These are phyloP conservation scores for Chloroceryle amazona DNA, from an alignment of 2,797 vertebrate species.

Conservation along the genomic window DNA sequence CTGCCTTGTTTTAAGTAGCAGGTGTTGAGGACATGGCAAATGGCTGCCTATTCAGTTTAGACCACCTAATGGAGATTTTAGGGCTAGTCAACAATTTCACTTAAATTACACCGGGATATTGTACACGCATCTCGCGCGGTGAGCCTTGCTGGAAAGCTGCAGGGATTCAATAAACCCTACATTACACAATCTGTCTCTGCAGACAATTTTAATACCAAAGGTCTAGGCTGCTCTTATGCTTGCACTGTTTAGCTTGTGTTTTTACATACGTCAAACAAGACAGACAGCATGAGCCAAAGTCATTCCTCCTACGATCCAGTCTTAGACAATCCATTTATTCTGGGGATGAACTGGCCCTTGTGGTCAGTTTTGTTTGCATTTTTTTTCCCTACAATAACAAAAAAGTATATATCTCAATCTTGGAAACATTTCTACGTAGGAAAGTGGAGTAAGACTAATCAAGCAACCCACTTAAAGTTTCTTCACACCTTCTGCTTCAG, in stretches of 20 bases:
- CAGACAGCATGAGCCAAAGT: neutral
- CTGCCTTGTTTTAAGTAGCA: conserved; percentile 6
- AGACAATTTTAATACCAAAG: neutral
- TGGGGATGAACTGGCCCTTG: neutral
- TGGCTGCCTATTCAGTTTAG: neutral
- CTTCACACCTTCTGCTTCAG: neutral
- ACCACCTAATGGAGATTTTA: conserved; percentile 32
- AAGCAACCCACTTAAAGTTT: neutral
- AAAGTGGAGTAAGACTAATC: neutral
- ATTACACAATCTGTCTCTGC: conserved; percentile 32
- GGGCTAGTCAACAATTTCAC: conserved; percentile 37
- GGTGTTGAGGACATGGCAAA: conserved; percentile 10
- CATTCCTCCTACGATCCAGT: neutral
- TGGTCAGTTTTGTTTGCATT: fast-evolving
- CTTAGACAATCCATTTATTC: neutral
- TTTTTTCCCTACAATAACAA: neutral
- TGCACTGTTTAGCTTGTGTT: neutral
- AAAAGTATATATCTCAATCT: fast-evolving
- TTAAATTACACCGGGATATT: conserved; percentile 8
- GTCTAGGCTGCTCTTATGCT: neutral
- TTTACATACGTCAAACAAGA: conserved; percentile 14
- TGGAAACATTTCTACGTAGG: neutral
- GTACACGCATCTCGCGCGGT: neutral
- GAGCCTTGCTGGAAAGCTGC: conserved; percentile 39
- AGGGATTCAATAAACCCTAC: conserved; percentile 49